Conservation (phyloP, 2,797 vertebrate genomes). For the Sylvilagus floridanus region DNA sequence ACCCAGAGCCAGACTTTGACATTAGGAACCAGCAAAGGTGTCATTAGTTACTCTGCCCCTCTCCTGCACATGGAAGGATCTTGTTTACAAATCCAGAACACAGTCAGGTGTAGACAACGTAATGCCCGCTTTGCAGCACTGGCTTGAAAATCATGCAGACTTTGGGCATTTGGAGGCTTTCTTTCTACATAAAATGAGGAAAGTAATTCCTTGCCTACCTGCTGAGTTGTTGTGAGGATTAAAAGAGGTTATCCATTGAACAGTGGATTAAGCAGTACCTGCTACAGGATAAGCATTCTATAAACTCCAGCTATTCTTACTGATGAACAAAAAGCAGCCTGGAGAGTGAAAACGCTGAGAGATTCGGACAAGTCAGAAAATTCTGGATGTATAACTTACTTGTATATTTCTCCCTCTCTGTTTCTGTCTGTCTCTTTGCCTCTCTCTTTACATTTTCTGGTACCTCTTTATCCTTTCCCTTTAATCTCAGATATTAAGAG, state of each 20-base stretch:
- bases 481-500: slow-evolving; percentile 4
- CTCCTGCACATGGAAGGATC: not conserved
- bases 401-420: not conserved
- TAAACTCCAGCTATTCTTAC: not conserved
- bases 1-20: not conserved
- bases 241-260: not conserved
- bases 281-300: not conserved
- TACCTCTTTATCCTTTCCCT: slow-evolving; percentile 15
- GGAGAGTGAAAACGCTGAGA: not conserved
- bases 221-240: not conserved
- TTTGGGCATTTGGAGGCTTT: not conserved
- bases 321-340: not conserved
- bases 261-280: not conserved
- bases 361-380: not conserved
- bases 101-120: not conserved
- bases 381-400: slow-evolving; percentile 37
- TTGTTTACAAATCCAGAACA: not conserved
- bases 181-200: not conserved
- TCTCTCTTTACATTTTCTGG: not conserved
- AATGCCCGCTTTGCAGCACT: not conserved
- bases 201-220: not conserved
- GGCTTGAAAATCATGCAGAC: not conserved
- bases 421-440: no score
- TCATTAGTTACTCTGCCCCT: not conserved
- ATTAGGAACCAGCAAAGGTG: not conserved